Evolutionary conservation across 2,888 invertebrate genomes (phyloP).

Genomic region (Aphrophora alni): DNA sequence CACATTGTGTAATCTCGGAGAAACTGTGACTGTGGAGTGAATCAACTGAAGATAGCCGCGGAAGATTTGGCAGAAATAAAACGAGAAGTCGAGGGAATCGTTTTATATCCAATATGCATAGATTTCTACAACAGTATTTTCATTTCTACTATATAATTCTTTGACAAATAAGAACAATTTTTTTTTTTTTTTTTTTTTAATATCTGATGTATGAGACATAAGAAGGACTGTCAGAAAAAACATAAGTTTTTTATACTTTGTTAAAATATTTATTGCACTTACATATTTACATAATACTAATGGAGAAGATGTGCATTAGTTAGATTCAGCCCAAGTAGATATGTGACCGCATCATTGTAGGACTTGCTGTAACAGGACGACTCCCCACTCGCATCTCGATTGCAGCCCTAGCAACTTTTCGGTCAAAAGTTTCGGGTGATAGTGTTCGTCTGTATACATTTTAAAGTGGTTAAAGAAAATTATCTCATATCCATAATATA

Average conservation of each 20-base stretch:
- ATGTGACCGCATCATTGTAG: constrained; percentile 52
- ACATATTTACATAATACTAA: not conserved
- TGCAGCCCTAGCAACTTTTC: constrained; percentile 52
- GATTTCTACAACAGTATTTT: too few species aligned
- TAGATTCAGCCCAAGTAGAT: constrained; percentile 51
- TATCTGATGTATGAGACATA: not conserved
- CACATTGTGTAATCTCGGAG: too few species aligned
- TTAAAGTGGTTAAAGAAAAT: too few species aligned
- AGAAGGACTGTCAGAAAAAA: not conserved
- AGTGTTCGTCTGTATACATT: constrained; percentile 50
- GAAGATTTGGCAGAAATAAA: too few species aligned
- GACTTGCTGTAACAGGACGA: constrained; percentile 51
- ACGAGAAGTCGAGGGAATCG: too few species aligned
- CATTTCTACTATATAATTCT: too few species aligned
- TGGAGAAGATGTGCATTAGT: not conserved
- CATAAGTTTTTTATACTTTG: not conserved
- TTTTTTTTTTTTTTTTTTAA: too few species aligned
- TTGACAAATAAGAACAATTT: too few species aligned
- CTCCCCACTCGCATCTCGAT: constrained; percentile 49
- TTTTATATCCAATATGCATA: too few species aligned
- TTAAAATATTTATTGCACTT: not conserved
- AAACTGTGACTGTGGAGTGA: too few species aligned
- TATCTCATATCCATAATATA: too few species aligned
- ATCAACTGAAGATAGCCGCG: too few species aligned
- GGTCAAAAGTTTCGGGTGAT: constrained; percentile 54